Percentiles rank a stretch among this genome's conserved stretches.
phyloP scores from a whole-genome alignment of 2,797 vertebrate genomes.

The Onychomys torridus region DNA sequence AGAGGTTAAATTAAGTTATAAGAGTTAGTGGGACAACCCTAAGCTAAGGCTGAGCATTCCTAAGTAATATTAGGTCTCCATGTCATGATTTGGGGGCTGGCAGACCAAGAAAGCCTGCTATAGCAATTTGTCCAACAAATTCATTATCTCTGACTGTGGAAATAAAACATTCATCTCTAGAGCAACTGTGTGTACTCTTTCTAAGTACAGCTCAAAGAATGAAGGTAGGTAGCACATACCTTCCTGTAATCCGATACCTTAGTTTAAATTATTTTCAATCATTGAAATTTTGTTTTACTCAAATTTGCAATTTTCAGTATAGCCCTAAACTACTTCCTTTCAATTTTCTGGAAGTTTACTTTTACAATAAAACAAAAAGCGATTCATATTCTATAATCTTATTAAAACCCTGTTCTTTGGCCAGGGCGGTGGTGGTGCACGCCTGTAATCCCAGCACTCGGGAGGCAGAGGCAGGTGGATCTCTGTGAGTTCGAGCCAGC shows the following conservation, averaged over 20 bases:
- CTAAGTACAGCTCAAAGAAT: conserved; percentile 33
- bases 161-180: conserved; percentile 32
- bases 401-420: not conserved
- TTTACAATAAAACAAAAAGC: conserved; percentile 22
- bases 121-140: conserved; percentile 13
- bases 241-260: not conserved
- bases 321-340: conserved; percentile 32
- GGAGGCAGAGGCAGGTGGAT: not conserved
- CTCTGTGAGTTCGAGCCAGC: not conserved
- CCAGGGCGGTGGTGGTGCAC: too few species aligned
- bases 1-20: not conserved
- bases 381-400: conserved; percentile 9
- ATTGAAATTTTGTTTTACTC: conserved; percentile 36
- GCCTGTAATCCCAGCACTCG: not conserved
- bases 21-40: not conserved
- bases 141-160: conserved; percentile 20
- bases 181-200: not conserved
- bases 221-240: conserved; percentile 16
- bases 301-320: conserved; percentile 55
- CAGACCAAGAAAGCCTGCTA: not conserved
- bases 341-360: conserved; percentile 29
- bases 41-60: not conserved
- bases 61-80: not conserved
- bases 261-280: not conserved
- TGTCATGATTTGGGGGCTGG: not conserved